Conservation (phyloP, 2,797 vertebrate genomes). For the Aldrovandia affinis region DNA sequence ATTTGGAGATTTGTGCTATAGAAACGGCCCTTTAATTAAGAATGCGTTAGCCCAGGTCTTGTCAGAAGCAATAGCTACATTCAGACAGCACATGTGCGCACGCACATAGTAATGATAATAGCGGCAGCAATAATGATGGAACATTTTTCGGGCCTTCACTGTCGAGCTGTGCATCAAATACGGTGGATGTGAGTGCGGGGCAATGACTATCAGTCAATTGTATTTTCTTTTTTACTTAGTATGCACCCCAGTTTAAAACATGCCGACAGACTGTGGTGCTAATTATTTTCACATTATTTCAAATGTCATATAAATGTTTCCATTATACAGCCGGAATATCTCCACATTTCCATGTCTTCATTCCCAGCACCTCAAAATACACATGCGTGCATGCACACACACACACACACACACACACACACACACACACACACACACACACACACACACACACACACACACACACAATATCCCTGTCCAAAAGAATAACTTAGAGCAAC, state of each 20-base stretch:
- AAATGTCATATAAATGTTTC: conserved; percentile 50
- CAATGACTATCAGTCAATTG: background rate
- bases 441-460: conserved; percentile 38
- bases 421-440: conserved; percentile 34
- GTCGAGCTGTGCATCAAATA: background rate
- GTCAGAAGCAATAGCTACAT: conserved; percentile 66
- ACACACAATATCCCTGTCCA: conserved; percentile 44
- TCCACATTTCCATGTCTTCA: background rate
- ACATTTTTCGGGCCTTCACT: conserved; percentile 12
- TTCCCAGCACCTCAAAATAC: conserved; percentile 34
- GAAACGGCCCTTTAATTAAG: conserved; percentile 75
- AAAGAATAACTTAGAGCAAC: conserved; percentile 41
- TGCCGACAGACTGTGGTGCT: conserved; percentile 40
- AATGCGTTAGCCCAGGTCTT: conserved; percentile 72
- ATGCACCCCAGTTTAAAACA: conserved; percentile 45
- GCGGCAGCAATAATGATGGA: conserved; percentile 2
- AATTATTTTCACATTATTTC: conserved; percentile 54
- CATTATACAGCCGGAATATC: conserved; percentile 47
- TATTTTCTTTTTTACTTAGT: background rate
- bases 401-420: conserved; percentile 40
- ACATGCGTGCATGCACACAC: conserved; percentile 41
- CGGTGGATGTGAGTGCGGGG: background rate
- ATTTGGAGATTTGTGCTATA: conserved; percentile 79
- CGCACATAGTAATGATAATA: conserved; percentile 10
- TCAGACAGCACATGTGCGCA: conserved; percentile 47